Base-by-base conservation (phyloP, 2,888 invertebrate genomes). In the Perdita meconis region DNA sequence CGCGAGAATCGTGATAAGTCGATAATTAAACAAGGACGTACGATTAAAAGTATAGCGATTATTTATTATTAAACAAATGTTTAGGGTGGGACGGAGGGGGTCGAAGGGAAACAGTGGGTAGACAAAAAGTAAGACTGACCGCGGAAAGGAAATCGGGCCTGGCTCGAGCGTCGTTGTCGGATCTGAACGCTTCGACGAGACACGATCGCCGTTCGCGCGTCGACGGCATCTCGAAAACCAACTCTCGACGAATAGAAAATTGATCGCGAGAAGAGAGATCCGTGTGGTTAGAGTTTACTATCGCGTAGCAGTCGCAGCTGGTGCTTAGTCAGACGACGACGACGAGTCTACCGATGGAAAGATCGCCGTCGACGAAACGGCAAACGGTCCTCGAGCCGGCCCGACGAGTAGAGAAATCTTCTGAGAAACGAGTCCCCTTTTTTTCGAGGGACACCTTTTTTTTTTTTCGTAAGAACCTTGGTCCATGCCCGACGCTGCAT, bases 31-130 rank as follows among this genome's bases (percentile, higher is more conserved):
- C 42, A 30, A 36, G 26, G 55, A 70, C 57, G 53, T 70, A 70
- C 56, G 34, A 66, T 55, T 38, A 24, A 60, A 53, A 19, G 38
- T 60, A 50, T 82, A 81, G 63, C 47, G 42, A 64, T 72, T 80
- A 78, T 68, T 74, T 75, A 67, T 77, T 66, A 67, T 55, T 57
- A 55, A 64, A 61, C 53, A 19, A 61, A 71, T 19, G 60, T 56
- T 64, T 61, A 68, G 64, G 57, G 65, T 42, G 73, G 63, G 51
- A 57, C 22, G 36, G 38, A 50, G 44, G 30, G 13, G 30, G 36
- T 22, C 22, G 59, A 42, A 34, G 19, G 61, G 40, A n/a, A 34
- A 19, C 19, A 36, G 34, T 42, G 30, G 16, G 19, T 68, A 68
- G 68, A 68, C 42, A 55, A 57, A 55, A 57, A 30, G 44, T 38